A percentile compares a stretch with the other conserved stretches of the same genome.
These are phyloP conservation scores for Glomeris marginata DNA, from an alignment of 2,888 invertebrate species.

Conservation along the genomic window DNA sequence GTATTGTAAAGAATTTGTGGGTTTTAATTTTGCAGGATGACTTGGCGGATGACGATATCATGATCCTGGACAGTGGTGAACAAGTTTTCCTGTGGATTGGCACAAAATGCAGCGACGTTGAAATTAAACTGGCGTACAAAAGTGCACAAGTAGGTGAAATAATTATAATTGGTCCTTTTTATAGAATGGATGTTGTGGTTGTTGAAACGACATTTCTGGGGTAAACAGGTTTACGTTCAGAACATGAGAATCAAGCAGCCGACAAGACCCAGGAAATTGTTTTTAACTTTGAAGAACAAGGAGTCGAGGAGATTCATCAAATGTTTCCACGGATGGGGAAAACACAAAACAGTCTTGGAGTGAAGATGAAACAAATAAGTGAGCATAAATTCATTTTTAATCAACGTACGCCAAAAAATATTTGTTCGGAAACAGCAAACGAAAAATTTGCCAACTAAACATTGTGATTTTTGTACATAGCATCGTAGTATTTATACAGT, in stretches of 20 bases:
- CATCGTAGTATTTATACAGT: too few species aligned
- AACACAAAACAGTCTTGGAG: slow-evolving; percentile 64
- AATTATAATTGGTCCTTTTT: neutral
- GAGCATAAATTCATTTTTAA: neutral
- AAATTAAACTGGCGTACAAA: slow-evolving; percentile 96
- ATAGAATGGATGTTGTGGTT: neutral
- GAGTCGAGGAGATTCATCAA: slow-evolving; percentile 90
- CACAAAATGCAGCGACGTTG: slow-evolving; percentile 91
- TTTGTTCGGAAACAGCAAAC: too few species aligned
- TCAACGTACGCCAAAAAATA: neutral
- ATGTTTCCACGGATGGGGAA: slow-evolving; percentile 98
- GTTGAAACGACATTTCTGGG: slow-evolving; percentile 1
- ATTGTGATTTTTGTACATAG: neutral
- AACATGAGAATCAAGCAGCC: slow-evolving; percentile 92
- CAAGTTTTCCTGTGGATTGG: slow-evolving; percentile 98
- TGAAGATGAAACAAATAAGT: slow-evolving; percentile 30
- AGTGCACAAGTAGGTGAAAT: slow-evolving; percentile 67
- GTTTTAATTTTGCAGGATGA: slow-evolving; percentile 62
- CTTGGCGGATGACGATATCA: slow-evolving; percentile 97
- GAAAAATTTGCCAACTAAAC: neutral
- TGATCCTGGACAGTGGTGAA: slow-evolving; percentile 97
- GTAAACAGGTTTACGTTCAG: slow-evolving; percentile 81
- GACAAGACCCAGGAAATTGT: slow-evolving; percentile 73
- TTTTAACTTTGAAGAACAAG: slow-evolving; percentile 87
- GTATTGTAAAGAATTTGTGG: neutral